phyloP scores from a whole-genome alignment of 2,797 vertebrate species.

The Iguana delicatissima region DNA sequence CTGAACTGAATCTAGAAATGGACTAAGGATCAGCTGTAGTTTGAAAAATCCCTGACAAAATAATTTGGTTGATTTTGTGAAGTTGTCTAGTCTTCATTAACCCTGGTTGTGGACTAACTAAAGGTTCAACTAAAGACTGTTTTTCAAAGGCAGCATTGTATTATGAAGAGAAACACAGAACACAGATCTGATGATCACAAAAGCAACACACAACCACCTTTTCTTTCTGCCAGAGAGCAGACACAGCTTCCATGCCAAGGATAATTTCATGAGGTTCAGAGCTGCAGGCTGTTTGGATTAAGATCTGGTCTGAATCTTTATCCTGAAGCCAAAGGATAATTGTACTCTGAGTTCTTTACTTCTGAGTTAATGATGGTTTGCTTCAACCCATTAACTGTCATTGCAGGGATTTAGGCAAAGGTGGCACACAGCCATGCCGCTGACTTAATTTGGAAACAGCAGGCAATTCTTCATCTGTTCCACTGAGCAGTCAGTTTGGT shows the following conservation, averaged over 20 bases:
- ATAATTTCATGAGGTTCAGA: conserved; percentile 8
- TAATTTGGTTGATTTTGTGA: background rate
- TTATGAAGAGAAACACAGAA: conserved; percentile 1
- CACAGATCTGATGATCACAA: background rate
- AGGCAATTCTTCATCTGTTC: conserved; percentile 20
- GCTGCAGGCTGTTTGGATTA: background rate
- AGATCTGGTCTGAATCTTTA: conserved; percentile 25
- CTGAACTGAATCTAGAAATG: background rate
- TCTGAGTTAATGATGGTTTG: conserved; percentile 28
- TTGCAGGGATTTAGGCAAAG: background rate
- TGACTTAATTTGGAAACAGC: conserved; percentile 47
- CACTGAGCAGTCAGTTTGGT: conserved; percentile 36
- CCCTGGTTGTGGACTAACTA: background rate
- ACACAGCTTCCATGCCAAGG: background rate
- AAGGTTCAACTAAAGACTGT: background rate
- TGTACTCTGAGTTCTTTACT: background rate
- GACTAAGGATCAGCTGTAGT: background rate
- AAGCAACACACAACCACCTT: background rate
- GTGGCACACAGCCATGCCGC: conserved; percentile 12
- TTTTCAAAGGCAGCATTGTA: background rate
- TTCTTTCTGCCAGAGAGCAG: background rate
- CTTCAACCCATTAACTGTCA: conserved; percentile 47
- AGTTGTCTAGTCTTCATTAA: background rate
- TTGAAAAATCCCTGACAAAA: too few relatives aligned
- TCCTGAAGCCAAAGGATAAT: background rate